phyloP scores from a whole-genome alignment of 2,888 invertebrate genomes.

The Argyresthia albistria region DNA sequence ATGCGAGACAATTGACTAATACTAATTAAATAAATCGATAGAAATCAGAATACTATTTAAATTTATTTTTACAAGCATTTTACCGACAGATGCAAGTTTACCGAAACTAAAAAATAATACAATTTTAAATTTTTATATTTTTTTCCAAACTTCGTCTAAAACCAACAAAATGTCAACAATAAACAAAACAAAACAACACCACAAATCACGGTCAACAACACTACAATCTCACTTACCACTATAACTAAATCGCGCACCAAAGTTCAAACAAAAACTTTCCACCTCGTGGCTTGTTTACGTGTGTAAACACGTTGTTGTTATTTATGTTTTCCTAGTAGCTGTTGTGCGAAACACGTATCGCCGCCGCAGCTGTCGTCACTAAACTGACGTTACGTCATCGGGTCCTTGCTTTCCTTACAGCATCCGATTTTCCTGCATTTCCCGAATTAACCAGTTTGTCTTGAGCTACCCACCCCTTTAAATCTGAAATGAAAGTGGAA shows the following conservation, averaged over 20 bases:
- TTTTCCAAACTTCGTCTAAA: no score
- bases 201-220: background rate
- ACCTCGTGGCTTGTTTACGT: slow-evolving; percentile 50
- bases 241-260: background rate
- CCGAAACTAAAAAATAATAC: no score
- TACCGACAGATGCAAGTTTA: no score
- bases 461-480: slow-evolving; percentile 23
- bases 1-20: no score
- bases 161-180: no score
- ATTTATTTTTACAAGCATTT: no score
- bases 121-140: no score
- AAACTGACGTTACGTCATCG: slow-evolving; percentile 63
- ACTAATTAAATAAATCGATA: no score
- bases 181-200: background rate
- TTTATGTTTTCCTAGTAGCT: slow-evolving; percentile 41
- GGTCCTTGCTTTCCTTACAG: slow-evolving; percentile 50
- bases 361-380: slow-evolving; percentile 32
- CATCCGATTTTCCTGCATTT: slow-evolving; percentile 39
- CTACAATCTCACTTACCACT: slow-evolving; percentile 6
- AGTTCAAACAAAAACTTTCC: slow-evolving; percentile 7
- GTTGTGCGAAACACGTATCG: slow-evolving; percentile 30
- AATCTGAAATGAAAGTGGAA: background rate
- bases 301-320: slow-evolving; percentile 64
- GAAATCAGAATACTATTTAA: no score
- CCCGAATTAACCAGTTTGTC: slow-evolving; percentile 25